Evolutionary conservation across 2,797 vertebrate genomes (phyloP), one percentile per base, ranked within the genome.

Genomic region (Acrossocheilus wenchowensis): DNA sequence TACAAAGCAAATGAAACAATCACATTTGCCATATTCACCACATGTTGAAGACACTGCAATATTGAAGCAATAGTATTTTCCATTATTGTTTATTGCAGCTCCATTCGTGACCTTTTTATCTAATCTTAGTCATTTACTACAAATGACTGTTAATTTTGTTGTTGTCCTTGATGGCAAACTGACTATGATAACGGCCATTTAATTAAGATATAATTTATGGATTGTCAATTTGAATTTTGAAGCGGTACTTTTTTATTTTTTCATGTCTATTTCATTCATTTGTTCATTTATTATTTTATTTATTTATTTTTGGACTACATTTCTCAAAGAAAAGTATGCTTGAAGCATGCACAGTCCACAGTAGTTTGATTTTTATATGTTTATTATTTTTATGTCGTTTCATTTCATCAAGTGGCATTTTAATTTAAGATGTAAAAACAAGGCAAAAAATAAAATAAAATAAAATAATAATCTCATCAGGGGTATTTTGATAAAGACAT

Each of bases 71-170:
- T 80, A 30, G 14, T 21, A 80, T 12, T 43, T 62, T 19, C 41
- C 17, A 66, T n/a, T 15, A 54, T 30, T 64, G 26, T 66, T 45
- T 80, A 30, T 30, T 80, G n/a, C 9, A 21, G 17, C 60, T 34
- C 41, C 10, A 48, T 62, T 39, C 62, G 77, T 79, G 77, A 79
- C 36, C 54, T 26, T 79, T 41, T 43, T 43, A 60, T 43, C 77
- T 79, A 26, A 43, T 62, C 10, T 79, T n/a, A 62, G 36, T 62
- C 7, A 62, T 79, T 62, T 79, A 26, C 54, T 19, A 41, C 39
- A 79, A 43, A 79, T 43, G 7, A 62, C 23, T 43, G 36, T 48
- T 66, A 8, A 66, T 66, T 34, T 23, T 66, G 60, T 48, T 50
- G 41, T 79, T 79, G 77, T 43, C 54, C 39, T 81, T 81, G 26